These are phyloP conservation scores for Tretioscincus oriximinensis DNA, from an alignment of 2,113 vertebrate species.

Conservation along the genomic window DNA sequence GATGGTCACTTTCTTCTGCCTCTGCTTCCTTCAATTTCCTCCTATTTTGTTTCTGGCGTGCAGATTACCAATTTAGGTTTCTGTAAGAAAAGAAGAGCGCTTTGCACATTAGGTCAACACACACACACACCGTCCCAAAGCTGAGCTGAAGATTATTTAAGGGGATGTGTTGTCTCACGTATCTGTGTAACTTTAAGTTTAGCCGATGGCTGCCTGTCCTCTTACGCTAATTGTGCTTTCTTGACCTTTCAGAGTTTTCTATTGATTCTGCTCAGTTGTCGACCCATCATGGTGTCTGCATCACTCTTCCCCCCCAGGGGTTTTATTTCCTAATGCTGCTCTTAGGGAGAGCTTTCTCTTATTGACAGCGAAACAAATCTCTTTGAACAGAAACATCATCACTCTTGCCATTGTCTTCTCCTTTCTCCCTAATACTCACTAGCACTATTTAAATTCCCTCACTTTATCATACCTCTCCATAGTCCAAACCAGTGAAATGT, in stretches of 20 bases:
- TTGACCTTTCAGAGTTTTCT: not conserved
- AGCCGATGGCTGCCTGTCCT: not conserved
- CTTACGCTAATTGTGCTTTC: rapidly evolving
- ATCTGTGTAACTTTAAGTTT: not conserved
- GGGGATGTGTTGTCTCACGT: not conserved
- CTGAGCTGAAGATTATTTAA: not conserved
- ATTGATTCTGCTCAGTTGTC: constrained; percentile 27
- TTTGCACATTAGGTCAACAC: not conserved
- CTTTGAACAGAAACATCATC: constrained; percentile 62
- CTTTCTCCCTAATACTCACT: not conserved
- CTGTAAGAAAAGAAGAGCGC: not conserved
- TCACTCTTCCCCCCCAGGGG: constrained; percentile 46
- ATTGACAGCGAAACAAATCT: constrained; percentile 76
- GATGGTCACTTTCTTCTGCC: not conserved
- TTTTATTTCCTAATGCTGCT: constrained; percentile 55
- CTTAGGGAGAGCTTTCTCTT: constrained; percentile 60
- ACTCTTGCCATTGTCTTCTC: constrained; percentile 27
- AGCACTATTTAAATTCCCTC: constrained; percentile 33
- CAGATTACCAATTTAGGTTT: not conserved
- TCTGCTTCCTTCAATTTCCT: not conserved
- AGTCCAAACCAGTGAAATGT: too few relatives aligned
- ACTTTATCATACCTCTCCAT: too few relatives aligned
- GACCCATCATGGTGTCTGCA: not conserved
- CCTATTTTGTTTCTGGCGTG: not conserved
- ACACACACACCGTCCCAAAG: not conserved